Percentiles rank a stretch among this genome's conserved stretches.
These are phyloP conservation scores for Neoaliturus tenellus DNA, from an alignment of 2,888 invertebrate species.

Conservation along the genomic window DNA sequence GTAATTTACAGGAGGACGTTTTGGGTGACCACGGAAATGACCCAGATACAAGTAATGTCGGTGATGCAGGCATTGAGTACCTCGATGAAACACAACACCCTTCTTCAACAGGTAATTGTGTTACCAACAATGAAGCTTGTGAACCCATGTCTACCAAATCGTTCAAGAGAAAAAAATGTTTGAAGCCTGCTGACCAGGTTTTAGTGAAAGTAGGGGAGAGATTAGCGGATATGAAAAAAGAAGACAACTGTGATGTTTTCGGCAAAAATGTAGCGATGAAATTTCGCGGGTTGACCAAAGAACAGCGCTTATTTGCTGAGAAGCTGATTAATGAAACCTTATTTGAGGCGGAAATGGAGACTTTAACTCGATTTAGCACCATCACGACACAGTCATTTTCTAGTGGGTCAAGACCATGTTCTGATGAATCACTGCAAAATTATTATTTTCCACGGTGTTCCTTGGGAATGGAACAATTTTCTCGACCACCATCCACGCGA, in stretches of 20 bases:
- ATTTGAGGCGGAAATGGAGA: constrained; percentile 53
- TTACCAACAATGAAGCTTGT: neutral
- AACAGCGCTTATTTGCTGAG: constrained; percentile 41
- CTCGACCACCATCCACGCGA: neutral
- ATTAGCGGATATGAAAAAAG: constrained; percentile 44
- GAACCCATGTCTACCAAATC: neutral
- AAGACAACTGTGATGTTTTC: constrained; percentile 50
- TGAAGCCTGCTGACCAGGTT: constrained; percentile 54
- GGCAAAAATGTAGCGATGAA: constrained; percentile 54
- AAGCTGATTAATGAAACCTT: constrained; percentile 57
- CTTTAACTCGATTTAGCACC: constrained; percentile 25
- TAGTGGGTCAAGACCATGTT: neutral
- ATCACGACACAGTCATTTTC: neutral
- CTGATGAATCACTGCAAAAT: neutral
- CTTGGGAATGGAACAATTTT: neutral
- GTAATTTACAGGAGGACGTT: constrained; percentile 51
- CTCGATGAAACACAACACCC: neutral
- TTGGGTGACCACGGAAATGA: neutral
- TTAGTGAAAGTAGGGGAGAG: constrained; percentile 51
- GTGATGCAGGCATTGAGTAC: neutral
- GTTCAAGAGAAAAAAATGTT: constrained; percentile 48
- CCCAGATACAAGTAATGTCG: neutral
- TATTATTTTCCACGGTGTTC: neutral
- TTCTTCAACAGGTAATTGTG: neutral
- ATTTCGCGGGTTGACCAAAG: constrained; percentile 47